A percentile compares a stretch with the other conserved stretches of the same genome.
Evolutionary conservation across 2,113 vertebrate species (phyloP).

Genomic region (Galeopterus variegatus): DNA sequence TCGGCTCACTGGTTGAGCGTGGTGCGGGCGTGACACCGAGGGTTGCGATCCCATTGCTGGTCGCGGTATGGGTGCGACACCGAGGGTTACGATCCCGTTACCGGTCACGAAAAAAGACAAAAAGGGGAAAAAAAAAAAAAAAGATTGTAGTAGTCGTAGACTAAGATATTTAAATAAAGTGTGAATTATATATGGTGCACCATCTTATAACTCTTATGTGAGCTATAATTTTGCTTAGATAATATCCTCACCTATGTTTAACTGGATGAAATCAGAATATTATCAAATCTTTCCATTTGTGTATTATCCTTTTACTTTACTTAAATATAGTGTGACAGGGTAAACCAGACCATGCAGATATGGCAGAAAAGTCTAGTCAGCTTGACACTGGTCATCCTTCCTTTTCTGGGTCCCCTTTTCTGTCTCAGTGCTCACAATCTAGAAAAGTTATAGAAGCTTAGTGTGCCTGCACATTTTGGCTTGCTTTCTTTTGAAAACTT

Average conservation of each 20-base stretch:
- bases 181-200: not conserved
- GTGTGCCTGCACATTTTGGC: not conserved
- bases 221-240: constrained; percentile 19
- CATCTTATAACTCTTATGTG: not conserved
- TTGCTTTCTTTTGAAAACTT: constrained; percentile 64
- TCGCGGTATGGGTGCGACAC: too few species aligned
- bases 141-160: constrained; percentile 9
- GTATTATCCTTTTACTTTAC: not conserved
- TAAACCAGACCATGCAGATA: not conserved
- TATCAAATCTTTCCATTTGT: not conserved
- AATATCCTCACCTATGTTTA: not conserved
- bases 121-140: too few species aligned
- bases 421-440: not conserved
- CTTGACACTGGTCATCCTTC: not conserved
- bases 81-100: too few species aligned
- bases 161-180: constrained; percentile 42
- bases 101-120: too few species aligned
- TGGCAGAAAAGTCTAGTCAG: not conserved
- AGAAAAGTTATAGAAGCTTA: not conserved
- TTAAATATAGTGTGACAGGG: not conserved
- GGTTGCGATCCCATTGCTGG: too few species aligned
- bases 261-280: not conserved
- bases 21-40: too few species aligned
- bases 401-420: not conserved
- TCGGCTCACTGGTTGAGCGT: too few species aligned